Conservation (phyloP, 2,113 vertebrate species). For the Pomatorhinus ruficollis region DNA sequence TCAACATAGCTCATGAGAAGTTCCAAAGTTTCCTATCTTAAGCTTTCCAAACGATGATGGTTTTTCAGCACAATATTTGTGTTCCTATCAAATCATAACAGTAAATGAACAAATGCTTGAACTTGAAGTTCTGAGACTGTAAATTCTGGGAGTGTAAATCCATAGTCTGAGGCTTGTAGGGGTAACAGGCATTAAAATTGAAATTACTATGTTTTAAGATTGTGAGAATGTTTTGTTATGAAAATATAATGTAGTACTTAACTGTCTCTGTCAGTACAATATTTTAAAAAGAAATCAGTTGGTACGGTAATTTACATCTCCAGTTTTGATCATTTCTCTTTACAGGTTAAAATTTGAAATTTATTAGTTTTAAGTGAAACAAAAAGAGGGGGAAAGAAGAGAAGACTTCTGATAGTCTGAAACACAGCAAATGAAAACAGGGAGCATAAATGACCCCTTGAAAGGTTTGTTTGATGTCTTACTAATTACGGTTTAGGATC, state of each 20-base stretch:
- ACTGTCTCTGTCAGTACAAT: not conserved
- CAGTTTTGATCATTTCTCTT: not conserved
- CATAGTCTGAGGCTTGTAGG: not conserved
- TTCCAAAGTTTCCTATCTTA: not conserved
- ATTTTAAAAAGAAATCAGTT: not conserved
- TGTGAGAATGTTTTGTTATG: not conserved
- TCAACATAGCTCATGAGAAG: not conserved
- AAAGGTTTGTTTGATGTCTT: constrained; percentile 14
- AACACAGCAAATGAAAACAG: not conserved
- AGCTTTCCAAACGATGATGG: not conserved
- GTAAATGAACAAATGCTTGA: not conserved
- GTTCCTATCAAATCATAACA: not conserved
- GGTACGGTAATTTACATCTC: not conserved
- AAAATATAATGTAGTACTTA: not conserved
- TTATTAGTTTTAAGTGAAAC: not conserved
- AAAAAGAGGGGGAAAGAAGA: rapidly evolving
- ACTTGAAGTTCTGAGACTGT: not conserved
- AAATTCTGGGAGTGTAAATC: not conserved
- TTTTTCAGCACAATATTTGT: not conserved
- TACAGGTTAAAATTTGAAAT: not conserved
- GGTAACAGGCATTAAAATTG: not conserved
- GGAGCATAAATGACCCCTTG: not conserved
- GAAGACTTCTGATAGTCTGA: not conserved
- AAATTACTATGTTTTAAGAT: not conserved
- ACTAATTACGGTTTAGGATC: not conserved